These are phyloP conservation scores for Dasysyrphus tricinctus DNA, from an alignment of 2,888 invertebrate genomes.

Conservation along the genomic window DNA sequence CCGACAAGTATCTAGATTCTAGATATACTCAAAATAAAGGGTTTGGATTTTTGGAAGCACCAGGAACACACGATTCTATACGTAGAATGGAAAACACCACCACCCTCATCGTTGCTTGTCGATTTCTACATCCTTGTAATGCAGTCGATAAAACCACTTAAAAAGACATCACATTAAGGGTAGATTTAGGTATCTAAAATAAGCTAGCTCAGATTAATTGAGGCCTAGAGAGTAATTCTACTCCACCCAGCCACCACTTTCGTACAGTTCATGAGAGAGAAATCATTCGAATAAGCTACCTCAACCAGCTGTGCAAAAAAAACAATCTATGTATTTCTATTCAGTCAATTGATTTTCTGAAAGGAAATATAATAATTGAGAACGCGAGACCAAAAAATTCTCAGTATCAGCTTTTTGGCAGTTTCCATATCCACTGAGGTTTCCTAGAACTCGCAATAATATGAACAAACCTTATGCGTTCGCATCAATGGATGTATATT, in stretches of 20 bases:
- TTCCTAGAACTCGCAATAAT: neutral
- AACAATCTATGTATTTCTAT: neutral
- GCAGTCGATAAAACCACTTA: constrained; percentile 67
- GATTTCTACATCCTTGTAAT: constrained; percentile 30
- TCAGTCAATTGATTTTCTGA: neutral
- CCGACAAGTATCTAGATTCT: neutral
- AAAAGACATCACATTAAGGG: constrained; percentile 66
- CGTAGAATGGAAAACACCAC: neutral
- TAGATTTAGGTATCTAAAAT: constrained; percentile 48
- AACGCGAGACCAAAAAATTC: neutral
- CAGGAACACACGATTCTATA: neutral
- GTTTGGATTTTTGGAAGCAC: constrained; percentile 19
- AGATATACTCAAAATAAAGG: constrained; percentile 28
- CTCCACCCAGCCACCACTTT: neutral
- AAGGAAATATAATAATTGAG: neutral
- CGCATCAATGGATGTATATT: neutral
- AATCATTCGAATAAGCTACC: neutral
- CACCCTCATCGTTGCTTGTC: constrained; percentile 25
- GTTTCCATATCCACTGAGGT: neutral
- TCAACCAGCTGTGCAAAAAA: neutral
- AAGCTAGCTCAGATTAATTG: constrained; percentile 17
- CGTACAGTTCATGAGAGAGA: neutral
- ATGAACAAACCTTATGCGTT: constrained; percentile 1
- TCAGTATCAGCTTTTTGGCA: neutral
- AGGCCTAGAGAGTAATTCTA: neutral